phyloP scores from a whole-genome alignment of 2,888 invertebrate species.

The Drymonia ruficornis region DNA sequence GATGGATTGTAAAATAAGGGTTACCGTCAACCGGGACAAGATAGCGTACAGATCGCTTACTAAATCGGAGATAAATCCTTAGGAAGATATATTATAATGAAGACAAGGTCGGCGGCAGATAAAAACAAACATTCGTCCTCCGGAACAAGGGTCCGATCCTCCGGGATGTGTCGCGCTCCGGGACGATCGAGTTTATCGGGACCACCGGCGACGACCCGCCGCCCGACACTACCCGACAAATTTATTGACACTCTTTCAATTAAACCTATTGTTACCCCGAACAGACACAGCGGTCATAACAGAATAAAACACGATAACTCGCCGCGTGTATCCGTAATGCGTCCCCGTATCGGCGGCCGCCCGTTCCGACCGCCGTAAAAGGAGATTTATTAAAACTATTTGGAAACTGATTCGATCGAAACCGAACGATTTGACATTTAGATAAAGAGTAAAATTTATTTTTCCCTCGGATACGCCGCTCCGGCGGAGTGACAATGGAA shows the following conservation, averaged over 20 bases:
- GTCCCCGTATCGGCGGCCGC: conserved; percentile 71
- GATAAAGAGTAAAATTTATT: conserved; percentile 84
- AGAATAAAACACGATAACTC: conserved; percentile 81
- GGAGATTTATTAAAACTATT: conserved; percentile 85
- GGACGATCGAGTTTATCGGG: conserved; percentile 67
- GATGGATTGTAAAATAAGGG: conserved; percentile 39
- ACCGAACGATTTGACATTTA: conserved; percentile 84
- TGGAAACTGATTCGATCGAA: conserved; percentile 84
- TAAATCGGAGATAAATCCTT: conserved; percentile 61
- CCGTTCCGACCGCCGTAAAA: conserved; percentile 75
- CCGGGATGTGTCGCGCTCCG: conserved; percentile 61
- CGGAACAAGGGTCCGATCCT: conserved; percentile 70
- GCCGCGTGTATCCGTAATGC: conserved; percentile 76
- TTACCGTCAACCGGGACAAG: conserved; percentile 43
- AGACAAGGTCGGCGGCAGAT: conserved; percentile 73
- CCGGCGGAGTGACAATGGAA: conserved; percentile 81
- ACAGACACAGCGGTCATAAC: conserved; percentile 77
- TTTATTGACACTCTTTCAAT: conserved; percentile 85
- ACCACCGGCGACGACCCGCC: conserved; percentile 75
- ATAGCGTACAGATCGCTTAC: conserved; percentile 56
- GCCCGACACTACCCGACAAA: conserved; percentile 69
- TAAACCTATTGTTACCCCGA: conserved; percentile 79
- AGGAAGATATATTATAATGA: conserved; percentile 74
- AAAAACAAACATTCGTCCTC: conserved; percentile 71
- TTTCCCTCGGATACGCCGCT: conserved; percentile 73